A percentile compares a stretch with the other conserved stretches of the same genome.
These are phyloP conservation scores for Tenebrio molitor DNA, from an alignment of 1,140 invertebrate genomes.

Conservation along the genomic window DNA sequence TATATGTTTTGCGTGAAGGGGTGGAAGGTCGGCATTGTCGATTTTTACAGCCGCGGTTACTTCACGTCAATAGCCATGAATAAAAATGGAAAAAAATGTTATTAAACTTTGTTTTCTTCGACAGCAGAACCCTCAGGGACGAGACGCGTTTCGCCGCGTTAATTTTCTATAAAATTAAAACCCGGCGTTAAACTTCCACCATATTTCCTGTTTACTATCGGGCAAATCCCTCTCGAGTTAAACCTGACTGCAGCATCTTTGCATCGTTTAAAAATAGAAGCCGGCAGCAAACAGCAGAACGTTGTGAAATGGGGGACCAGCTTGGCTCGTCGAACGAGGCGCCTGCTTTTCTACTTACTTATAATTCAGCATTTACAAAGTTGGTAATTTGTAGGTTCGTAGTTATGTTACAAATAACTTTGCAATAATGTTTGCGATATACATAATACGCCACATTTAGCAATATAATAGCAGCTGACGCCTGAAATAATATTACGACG, in stretches of 20 bases:
- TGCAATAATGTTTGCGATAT: slow-evolving; percentile 56
- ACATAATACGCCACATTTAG: slow-evolving; percentile 52
- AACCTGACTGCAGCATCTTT: slow-evolving; percentile 15
- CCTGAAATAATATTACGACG: slow-evolving; percentile 59
- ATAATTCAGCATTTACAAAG: too few relatives aligned
- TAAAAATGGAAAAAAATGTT: slow-evolving; percentile 18
- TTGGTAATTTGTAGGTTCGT: background rate
- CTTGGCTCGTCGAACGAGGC: background rate
- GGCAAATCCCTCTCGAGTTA: slow-evolving; percentile 13
- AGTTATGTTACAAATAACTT: slow-evolving; percentile 54
- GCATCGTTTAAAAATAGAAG: slow-evolving; percentile 16
- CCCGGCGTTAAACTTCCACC: background rate
- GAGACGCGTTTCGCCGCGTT: background rate
- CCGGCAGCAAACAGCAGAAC: too few relatives aligned
- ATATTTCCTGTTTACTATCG: slow-evolving; percentile 34
- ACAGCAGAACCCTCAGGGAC: background rate
- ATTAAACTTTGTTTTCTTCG: slow-evolving; percentile 25
- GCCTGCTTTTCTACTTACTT: background rate
- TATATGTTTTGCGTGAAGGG: slow-evolving; percentile 40
- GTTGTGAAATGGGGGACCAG: too few relatives aligned
- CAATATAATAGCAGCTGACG: slow-evolving; percentile 56
- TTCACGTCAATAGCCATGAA: background rate
- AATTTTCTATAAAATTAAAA: slow-evolving; percentile 34
- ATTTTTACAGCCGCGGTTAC: slow-evolving; percentile 8
- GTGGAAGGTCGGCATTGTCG: slow-evolving; percentile 15